Evolutionary conservation across 2,797 vertebrate genomes (phyloP), one percentile per base, ranked within the genome.

Genomic region (Poliocrania exsul): DNA sequence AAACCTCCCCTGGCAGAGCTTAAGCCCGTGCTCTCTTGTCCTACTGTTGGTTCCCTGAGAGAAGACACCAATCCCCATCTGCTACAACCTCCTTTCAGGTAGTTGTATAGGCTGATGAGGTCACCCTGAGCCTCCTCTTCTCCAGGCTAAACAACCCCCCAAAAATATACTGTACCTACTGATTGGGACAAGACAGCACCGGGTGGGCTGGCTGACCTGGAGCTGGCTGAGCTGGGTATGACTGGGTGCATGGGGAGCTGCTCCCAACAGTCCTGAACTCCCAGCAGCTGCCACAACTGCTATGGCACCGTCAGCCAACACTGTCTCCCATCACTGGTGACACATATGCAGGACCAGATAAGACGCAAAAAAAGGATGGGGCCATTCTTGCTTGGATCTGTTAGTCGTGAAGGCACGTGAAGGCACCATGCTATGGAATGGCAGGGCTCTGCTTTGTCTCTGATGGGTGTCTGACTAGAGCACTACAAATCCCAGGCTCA

Each of bases 281-380:
- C 40, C 2, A 4, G 35, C 44, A 37, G 29, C 51, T 73, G 56
- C 46, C 65, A 19, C 18, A 49, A 7, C 11, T 7, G 0, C 25
- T 72, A 4, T 4, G 1, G 28, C 29, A 4, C 35, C 5, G 1
- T 5, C 19, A 14, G 21, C 40, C 74, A 42, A 31, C 3, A 0
- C 58, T 13, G 58, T 25, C 70, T 74, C 20, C 56, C 1, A 0
- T 12, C 54, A 13, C 49, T 0, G 0, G 26, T 26, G 44, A 40
- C 13, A 0, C 0, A 0, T 5, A 14, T 12, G 9, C 11, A 6
- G 6, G 11, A 4, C 20, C 0, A 3, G 29, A 35, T 5, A 1
- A 4, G 28, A 31, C 5, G 8, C 70, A 24, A 26, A 50, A 21
- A 53, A 11, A 0, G 13, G 24, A 29, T 5, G 49, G 28, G 38